These are phyloP conservation scores for Frieseomelitta varia DNA, from an alignment of 1,140 invertebrate genomes.

Conservation along the genomic window DNA sequence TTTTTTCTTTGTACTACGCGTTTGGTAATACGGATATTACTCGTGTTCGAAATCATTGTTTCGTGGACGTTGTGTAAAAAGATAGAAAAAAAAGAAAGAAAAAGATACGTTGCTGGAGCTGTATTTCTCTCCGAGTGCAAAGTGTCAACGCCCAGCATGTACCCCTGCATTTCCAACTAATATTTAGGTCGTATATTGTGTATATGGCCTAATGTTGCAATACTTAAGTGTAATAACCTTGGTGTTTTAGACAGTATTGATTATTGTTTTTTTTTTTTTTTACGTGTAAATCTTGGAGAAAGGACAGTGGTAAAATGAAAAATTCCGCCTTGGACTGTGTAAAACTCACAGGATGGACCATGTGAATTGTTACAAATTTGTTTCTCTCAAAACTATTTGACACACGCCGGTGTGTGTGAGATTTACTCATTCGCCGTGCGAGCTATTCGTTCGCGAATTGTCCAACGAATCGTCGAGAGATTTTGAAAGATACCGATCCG, in stretches of 20 bases:
- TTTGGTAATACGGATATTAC: background rate
- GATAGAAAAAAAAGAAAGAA: background rate
- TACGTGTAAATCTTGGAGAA: constrained; percentile 65
- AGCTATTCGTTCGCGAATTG: too few species aligned
- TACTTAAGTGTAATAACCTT: constrained; percentile 77
- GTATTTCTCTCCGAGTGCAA: constrained; percentile 76
- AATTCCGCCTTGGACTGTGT: constrained; percentile 32
- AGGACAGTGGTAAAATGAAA: constrained; percentile 36
- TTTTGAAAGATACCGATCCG: background rate
- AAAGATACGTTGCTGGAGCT: constrained; percentile 56
- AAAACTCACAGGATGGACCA: constrained; percentile 31
- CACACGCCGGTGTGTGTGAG: background rate
- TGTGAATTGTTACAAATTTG: constrained; percentile 24
- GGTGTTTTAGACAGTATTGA: constrained; percentile 78
- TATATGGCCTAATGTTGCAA: constrained; percentile 72
- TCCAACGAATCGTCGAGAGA: background rate
- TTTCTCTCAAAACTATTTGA: background rate
- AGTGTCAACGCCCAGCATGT: constrained; percentile 76
- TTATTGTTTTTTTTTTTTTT: constrained; percentile 77
- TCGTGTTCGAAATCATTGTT: background rate
- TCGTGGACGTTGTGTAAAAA: background rate
- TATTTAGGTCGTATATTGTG: constrained; percentile 44
- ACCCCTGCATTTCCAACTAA: constrained; percentile 70
- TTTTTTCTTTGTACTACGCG: background rate
- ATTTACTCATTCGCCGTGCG: background rate